phyloP scores from a whole-genome alignment of 1,140 invertebrate genomes.

The Acarapis woodi region DNA sequence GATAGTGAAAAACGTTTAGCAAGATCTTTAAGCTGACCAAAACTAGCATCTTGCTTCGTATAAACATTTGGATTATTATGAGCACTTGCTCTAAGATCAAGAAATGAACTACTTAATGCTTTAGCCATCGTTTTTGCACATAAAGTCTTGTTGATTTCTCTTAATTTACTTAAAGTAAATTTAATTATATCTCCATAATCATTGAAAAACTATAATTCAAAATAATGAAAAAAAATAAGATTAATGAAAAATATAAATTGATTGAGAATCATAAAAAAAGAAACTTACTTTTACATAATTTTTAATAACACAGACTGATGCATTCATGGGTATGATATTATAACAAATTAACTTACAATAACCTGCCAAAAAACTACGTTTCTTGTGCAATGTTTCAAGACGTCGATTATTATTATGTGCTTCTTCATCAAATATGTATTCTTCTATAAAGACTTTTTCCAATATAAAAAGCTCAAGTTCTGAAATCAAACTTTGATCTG shows the following conservation, averaged over 20 bases:
- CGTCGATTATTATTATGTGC: constrained; percentile 59
- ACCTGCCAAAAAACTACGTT: constrained; percentile 73
- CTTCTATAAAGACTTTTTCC: constrained; percentile 67
- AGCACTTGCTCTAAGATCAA: constrained; percentile 30
- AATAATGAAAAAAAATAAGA: constrained; percentile 10
- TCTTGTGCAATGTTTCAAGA: constrained; percentile 84
- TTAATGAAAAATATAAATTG: not conserved
- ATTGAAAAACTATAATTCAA: constrained; percentile 73
- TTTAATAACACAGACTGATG: constrained; percentile 77
- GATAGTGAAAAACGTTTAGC: constrained; percentile 85
- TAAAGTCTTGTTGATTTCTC: constrained; percentile 88
- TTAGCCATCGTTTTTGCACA: constrained; percentile 80
- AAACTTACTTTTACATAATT: constrained; percentile 65
- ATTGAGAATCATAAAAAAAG: not conserved
- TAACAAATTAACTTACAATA: constrained; percentile 95
- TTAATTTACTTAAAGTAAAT: constrained; percentile 70
- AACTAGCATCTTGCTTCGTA: constrained; percentile 37
- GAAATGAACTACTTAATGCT: constrained; percentile 56
- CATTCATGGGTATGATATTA: constrained; percentile 66
- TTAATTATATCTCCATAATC: constrained; percentile 99
- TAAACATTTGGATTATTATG: constrained; percentile 11
- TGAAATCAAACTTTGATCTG: constrained; percentile 42
- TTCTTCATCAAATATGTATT: constrained; percentile 26
- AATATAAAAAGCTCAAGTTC: constrained; percentile 71
- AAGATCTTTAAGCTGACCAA: constrained; percentile 67